Conservation (phyloP, 2,113 vertebrate genomes). For the Thymallus thymallus region DNA sequence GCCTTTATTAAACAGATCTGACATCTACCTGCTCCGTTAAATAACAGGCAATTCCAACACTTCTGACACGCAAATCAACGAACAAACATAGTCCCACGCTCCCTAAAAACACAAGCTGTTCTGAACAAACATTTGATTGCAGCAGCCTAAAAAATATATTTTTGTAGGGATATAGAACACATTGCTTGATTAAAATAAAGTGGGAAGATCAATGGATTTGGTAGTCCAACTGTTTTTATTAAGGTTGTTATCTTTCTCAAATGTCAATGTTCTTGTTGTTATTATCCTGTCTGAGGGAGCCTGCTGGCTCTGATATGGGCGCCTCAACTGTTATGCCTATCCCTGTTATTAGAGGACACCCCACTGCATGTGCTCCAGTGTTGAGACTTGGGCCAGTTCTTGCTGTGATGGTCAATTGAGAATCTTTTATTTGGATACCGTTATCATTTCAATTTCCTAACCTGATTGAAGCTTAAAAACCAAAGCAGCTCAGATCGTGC, state of each 20-base stretch:
- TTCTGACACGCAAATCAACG: conserved; percentile 48
- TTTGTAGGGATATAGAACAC: conserved; percentile 29
- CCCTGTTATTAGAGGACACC: conserved; percentile 42
- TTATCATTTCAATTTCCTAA: conserved; percentile 73
- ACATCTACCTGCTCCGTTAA: conserved; percentile 74
- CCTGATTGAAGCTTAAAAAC: conserved; percentile 78
- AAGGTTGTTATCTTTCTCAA: conserved; percentile 47
- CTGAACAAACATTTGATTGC: conserved; percentile 25
- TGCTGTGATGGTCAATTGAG: conserved; percentile 76
- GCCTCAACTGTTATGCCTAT: conserved; percentile 46
- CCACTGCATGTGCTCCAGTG: conserved; percentile 37
- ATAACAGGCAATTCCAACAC: conserved; percentile 58
- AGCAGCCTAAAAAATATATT: conserved; percentile 37
- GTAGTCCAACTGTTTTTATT: conserved; percentile 47
- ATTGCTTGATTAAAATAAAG: conserved; percentile 56
- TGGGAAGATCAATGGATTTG: conserved; percentile 50
- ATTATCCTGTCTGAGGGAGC: conserved; percentile 52
- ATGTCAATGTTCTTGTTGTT: conserved; percentile 59
- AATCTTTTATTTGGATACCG: conserved; percentile 73
- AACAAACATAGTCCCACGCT: background rate
- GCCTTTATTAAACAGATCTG: conserved; percentile 70
- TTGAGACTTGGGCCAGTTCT: conserved; percentile 59
- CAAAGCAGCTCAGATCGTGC: conserved; percentile 81
- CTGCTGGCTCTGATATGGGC: conserved; percentile 61
- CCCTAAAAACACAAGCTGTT: conserved; percentile 29